These are phyloP conservation scores for Paraplagusia blochii DNA, from an alignment of 2,113 vertebrate species.

Conservation along the genomic window DNA sequence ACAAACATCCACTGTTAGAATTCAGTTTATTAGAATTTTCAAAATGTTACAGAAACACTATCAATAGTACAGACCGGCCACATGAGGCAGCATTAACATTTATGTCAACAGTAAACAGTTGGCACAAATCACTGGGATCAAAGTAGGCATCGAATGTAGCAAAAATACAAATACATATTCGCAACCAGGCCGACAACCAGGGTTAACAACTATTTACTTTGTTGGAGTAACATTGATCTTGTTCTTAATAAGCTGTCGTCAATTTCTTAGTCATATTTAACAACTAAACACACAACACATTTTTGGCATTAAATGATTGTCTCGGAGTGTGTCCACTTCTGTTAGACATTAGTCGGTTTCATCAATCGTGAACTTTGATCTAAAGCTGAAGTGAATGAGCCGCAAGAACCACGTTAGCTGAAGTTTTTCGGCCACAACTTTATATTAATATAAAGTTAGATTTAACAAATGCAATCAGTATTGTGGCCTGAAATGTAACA, in stretches of 20 bases:
- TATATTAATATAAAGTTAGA: too few relatives aligned
- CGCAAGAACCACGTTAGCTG: too few relatives aligned
- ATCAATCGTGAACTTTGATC: background rate
- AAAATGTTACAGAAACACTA: conserved; percentile 18
- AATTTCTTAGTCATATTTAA: conserved; percentile 1
- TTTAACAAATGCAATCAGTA: too few relatives aligned
- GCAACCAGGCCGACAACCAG: conserved; percentile 13
- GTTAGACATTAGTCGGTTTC: background rate
- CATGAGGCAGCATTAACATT: conserved; percentile 37
- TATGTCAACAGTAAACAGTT: conserved; percentile 66
- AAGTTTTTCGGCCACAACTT: too few relatives aligned
- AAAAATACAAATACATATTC: conserved; percentile 18
- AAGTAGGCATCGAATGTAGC: conserved; percentile 33
- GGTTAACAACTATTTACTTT: too few relatives aligned
- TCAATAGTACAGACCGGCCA: conserved; percentile 36
- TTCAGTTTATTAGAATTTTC: conserved; percentile 56
- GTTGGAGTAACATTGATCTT: conserved; percentile 9
- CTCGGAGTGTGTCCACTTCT: conserved; percentile 7
- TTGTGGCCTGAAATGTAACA: too few relatives aligned
- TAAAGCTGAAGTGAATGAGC: too few relatives aligned
- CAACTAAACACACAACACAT: background rate
- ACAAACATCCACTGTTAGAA: conserved; percentile 16
- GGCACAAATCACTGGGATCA: conserved; percentile 65
- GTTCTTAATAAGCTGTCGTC: conserved; percentile 25
- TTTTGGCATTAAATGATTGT: conserved; percentile 67